These are phyloP conservation scores for Brachymystax lenok DNA, from an alignment of 2,797 vertebrate genomes.

Conservation along the genomic window DNA sequence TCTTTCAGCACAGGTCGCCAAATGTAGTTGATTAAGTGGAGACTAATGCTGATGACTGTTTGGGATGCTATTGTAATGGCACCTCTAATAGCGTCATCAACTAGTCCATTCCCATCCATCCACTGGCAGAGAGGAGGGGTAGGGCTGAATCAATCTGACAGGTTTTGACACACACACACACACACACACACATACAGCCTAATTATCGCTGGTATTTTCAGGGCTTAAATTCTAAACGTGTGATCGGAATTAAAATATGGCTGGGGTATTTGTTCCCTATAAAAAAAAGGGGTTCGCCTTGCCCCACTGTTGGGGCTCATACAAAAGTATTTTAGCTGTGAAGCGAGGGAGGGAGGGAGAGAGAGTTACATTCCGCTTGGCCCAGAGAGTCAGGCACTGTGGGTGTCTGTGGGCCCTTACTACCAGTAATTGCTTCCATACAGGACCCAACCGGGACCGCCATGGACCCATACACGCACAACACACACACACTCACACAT, in stretches of 20 bases:
- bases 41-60: background rate
- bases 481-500: background rate
- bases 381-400: constrained; percentile 79
- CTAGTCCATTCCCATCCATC: background rate
- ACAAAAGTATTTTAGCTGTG: constrained; percentile 87
- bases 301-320: constrained; percentile 81
- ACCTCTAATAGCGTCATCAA: background rate
- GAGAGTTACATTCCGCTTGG: constrained; percentile 78
- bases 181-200: constrained; percentile 47
- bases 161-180: background rate
- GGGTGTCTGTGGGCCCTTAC: constrained; percentile 82
- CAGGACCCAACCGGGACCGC: constrained; percentile 73
- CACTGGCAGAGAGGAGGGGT: background rate
- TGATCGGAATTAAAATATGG: constrained; percentile 86
- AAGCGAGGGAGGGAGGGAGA: constrained; percentile 62
- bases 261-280: constrained; percentile 76
- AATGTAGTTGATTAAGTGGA: constrained; percentile 50
- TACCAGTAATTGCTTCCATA: constrained; percentile 98
- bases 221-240: constrained; percentile 81
- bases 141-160: background rate
- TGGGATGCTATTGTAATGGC: background rate
- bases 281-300: constrained; percentile 81
- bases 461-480: constrained; percentile 33
- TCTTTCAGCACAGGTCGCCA: constrained; percentile 66
- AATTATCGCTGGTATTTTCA: constrained; percentile 74